Conservation (phyloP, 2,113 vertebrate species). For the Hippocampus zosterae region DNA sequence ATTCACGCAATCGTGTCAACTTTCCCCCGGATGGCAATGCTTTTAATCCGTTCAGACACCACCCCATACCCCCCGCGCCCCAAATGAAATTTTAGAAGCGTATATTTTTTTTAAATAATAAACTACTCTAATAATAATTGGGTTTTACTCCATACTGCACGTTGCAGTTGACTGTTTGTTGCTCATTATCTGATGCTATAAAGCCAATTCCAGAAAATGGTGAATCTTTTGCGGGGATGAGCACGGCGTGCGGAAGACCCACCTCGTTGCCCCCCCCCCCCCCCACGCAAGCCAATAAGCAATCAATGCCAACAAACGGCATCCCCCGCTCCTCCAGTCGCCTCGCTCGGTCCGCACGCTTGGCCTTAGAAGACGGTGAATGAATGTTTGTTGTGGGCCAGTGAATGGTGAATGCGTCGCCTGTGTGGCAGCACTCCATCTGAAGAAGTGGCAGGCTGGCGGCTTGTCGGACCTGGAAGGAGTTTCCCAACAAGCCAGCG, state of each 20-base stretch:
- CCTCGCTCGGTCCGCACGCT: constrained; percentile 28
- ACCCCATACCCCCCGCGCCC: too few relatives aligned
- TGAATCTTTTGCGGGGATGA: too few relatives aligned
- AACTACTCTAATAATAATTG: too few relatives aligned
- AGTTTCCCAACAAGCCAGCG: not conserved
- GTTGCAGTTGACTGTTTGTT: too few relatives aligned
- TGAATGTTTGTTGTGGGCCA: constrained; percentile 58
- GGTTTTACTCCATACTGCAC: too few relatives aligned
- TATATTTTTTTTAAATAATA: too few relatives aligned
- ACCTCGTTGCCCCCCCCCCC: not conserved
- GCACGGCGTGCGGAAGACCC: not conserved
- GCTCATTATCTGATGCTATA: too few relatives aligned
- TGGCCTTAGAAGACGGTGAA: constrained; percentile 42
- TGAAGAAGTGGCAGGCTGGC: constrained; percentile 66
- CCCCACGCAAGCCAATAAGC: constrained; percentile 39
- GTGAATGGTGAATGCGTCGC: constrained; percentile 65
- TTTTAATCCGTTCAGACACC: too few relatives aligned
- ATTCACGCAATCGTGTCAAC: too few relatives aligned
- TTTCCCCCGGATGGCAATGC: too few relatives aligned
- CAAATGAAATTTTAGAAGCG: too few relatives aligned
- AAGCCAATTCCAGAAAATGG: too few relatives aligned
- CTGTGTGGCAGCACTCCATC: constrained; percentile 65
- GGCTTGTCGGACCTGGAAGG: constrained; percentile 34
- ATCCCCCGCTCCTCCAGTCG: constrained; percentile 11
- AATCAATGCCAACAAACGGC: constrained; percentile 4